Base-by-base conservation (phyloP, 2,113 vertebrate genomes). In the Ranitomeya variabilis region DNA sequence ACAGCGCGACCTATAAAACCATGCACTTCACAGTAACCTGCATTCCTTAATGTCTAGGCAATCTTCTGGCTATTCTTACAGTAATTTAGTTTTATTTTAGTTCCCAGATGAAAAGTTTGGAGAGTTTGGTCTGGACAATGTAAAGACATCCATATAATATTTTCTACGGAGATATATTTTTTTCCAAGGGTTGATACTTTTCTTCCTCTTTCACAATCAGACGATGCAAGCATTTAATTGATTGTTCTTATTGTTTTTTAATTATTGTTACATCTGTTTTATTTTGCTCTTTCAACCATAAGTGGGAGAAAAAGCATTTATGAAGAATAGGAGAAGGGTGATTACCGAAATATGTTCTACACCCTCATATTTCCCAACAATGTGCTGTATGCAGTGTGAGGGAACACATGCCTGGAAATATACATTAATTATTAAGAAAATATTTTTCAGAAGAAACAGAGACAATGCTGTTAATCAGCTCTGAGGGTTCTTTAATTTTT, bases 251-350 rank as follows among this genome's bases (percentile, higher is more conserved):
- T 45, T 45, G 51, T 45, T 54, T 67, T 54, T 69, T 87, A 80
- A 87, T 87, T 87, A 57, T 21, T 80, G 37, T 60, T 81, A 26
- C 76, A 87, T 69, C 62, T 87, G 86, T 51, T 80, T 80, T 71
- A 54, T 87, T 59, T 52, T 60, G 51, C 23, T 23, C 67, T 18
- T 71, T 16, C 10, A 69, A 54, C 45, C 6, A 10, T 16, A 69
- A 15, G 80, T 71, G 78, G 64, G 66, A 71, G 51, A 23, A 87
- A 18, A 71, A 55, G 18, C 19, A 54, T 80, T 78, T 66, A 51
- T 54, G 4, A 54, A 79, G 73, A n/a, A 14, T n/a, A 15, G 62
- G n/a, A 77, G 62, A 26, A 31, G 73, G 37, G 19, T n/a, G 52
- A 3, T 52, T 80, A 37, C 37, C 18, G n/a, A 23, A 80, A 62